phyloP scores from a whole-genome alignment of 2,888 invertebrate species.

The Apamea monoglypha region DNA sequence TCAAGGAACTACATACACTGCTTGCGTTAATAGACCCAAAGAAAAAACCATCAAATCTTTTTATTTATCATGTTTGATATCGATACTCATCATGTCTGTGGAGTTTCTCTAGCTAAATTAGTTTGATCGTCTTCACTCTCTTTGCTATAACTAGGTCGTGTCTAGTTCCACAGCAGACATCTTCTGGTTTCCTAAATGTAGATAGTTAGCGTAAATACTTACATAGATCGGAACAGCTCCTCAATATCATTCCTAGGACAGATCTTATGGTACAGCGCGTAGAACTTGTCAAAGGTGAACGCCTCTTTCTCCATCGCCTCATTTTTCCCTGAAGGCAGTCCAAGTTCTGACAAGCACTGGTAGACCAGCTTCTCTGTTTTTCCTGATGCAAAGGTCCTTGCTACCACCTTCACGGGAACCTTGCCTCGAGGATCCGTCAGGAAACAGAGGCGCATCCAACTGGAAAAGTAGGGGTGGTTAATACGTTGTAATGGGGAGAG shows the following conservation, averaged over 20 bases:
- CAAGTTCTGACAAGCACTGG: slow-evolving; percentile 98
- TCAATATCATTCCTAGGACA: slow-evolving; percentile 99
- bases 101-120: no score
- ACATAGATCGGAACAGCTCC: slow-evolving; percentile 98
- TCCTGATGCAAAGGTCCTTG: slow-evolving; percentile 99
- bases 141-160: background rate
- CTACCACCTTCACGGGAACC: slow-evolving; percentile 99
- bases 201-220: slow-evolving; percentile 84
- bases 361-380: slow-evolving; percentile 99
- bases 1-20: no score
- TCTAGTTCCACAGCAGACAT: background rate
- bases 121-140: background rate
- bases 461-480: slow-evolving; percentile 85
- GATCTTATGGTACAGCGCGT: slow-evolving; percentile 99
- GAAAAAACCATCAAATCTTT: background rate
- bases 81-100: no score
- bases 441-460: slow-evolving; percentile 99
- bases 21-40: background rate
- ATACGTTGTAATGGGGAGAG: background rate
- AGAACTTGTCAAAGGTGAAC: slow-evolving; percentile 99
- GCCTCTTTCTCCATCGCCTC: slow-evolving; percentile 98
- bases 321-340: slow-evolving; percentile 98
- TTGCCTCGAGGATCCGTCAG: slow-evolving; percentile 98
- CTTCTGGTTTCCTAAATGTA: background rate
- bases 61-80: background rate